Conservation (phyloP, 2,113 vertebrate species). For the Hippolais icterina region DNA sequence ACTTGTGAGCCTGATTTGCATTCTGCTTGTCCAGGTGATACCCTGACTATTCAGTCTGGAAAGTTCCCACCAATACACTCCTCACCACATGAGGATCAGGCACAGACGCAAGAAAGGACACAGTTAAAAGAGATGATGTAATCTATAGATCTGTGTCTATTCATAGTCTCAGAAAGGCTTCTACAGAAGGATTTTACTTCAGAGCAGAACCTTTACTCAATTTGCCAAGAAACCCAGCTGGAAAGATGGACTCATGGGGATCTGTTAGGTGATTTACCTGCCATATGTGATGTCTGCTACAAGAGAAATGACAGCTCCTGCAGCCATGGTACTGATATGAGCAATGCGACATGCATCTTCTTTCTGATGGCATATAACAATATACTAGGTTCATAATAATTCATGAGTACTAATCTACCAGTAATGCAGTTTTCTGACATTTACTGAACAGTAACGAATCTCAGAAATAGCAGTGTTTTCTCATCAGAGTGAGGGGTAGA, state of each 20-base stretch:
- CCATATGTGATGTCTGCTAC: background rate
- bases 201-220: background rate
- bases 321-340: background rate
- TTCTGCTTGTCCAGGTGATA: background rate
- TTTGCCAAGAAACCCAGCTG: background rate
- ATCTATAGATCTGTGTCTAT: background rate
- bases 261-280: background rate
- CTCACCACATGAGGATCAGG: background rate
- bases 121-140: background rate
- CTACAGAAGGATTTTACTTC: background rate
- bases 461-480: background rate
- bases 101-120: background rate
- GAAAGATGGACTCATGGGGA: background rate
- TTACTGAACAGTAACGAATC: background rate
- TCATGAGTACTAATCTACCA: background rate
- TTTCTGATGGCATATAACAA: background rate
- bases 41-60: background rate
- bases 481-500: rapidly evolving
- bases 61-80: background rate
- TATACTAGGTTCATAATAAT: background rate
- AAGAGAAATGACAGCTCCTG: background rate
- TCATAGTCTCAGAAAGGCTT: background rate
- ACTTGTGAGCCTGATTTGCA: background rate
- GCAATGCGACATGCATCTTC: background rate
- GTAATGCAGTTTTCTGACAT: background rate